Evolutionary conservation across 2,797 vertebrate genomes (phyloP).

Genomic region (Danio tinwini): DNA sequence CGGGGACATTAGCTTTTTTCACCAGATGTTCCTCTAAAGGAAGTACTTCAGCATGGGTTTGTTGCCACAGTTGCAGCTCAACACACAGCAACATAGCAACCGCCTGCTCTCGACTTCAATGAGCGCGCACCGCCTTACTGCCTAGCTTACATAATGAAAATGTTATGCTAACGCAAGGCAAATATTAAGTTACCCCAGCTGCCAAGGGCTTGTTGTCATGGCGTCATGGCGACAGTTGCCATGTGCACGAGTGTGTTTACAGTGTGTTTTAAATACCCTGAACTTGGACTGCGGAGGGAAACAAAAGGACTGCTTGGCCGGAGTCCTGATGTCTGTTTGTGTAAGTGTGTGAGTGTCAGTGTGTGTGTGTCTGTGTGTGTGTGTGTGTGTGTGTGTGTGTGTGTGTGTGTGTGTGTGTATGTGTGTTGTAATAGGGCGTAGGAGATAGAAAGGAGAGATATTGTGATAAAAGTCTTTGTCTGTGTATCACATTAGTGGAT

Average conservation of each 20-base stretch:
- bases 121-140: conserved; percentile 42
- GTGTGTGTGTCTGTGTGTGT: conserved; percentile 40
- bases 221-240: conserved; percentile 87
- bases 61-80: conserved; percentile 56
- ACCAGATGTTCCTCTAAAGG: conserved; percentile 61
- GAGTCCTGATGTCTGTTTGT: conserved; percentile 46
- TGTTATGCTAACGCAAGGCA: conserved; percentile 67
- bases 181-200: conserved; percentile 84
- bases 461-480: conserved; percentile 39
- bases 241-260: conserved; percentile 85
- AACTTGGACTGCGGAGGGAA: conserved; percentile 73
- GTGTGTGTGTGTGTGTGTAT: conserved; percentile 46
- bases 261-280: conserved; percentile 79
- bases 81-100: conserved; percentile 63
- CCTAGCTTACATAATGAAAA: conserved; percentile 63
- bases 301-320: conserved; percentile 50
- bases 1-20: conserved; percentile 20
- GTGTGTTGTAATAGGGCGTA: conserved; percentile 3
- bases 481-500: conserved; percentile 34
- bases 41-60: conserved; percentile 54
- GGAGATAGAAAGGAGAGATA: conserved; percentile 38
- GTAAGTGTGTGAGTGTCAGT: no score
- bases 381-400: conserved; percentile 25
- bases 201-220: conserved; percentile 83
- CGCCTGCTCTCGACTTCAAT: conserved; percentile 42